Evolutionary conservation across 2,797 vertebrate genomes (phyloP), one percentile per base, ranked within the genome.

Genomic region (Scolopax bukidnonensis): DNA sequence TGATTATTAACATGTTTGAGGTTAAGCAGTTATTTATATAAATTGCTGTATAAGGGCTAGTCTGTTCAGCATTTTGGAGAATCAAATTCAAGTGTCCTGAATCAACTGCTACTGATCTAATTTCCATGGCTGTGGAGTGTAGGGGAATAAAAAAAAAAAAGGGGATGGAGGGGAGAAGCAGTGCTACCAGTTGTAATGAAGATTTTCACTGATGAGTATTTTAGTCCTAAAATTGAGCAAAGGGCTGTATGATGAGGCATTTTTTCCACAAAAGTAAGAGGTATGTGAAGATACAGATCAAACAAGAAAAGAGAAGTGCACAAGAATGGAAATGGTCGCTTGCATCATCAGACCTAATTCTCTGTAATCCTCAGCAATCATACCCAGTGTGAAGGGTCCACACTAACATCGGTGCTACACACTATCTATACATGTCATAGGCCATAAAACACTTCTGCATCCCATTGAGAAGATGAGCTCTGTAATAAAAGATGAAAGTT

Each of bases 161-260:
- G 2, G 4, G 3, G 3, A 9, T 2, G 4, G 16, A 3, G 5
- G 3, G 3, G 3, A 47, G 6, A 6, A 75, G 30, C 10, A 73
- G 27, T 10, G 48, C 14, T 86, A 47, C 28, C 6, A 27, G 4
- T 19, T 87, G n/a, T 59, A 36, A 64, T 36, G 38, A 68, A 84
- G 56, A 47, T 10, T 8, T 65, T 84, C 12, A 16, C 0, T 47
- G 25, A 21, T 17, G 11, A 61, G 6, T n/a, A 6, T 14, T 86
- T 87, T 73, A 93, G 60, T n/a, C 19, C 25, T 89, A 53, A 82
- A 75, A 41, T 10, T 33, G 36, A 56, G 38, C 9, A 41, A 73
- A 75, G 12, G 28, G 19, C n/a, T 73, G 8, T n/a, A 14, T 36
- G n/a, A 85, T 43, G 16, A 89, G 7, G 9, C 25, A 41, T 40